Base-by-base conservation (phyloP, 2,797 vertebrate species). In the Balearica regulorum region DNA sequence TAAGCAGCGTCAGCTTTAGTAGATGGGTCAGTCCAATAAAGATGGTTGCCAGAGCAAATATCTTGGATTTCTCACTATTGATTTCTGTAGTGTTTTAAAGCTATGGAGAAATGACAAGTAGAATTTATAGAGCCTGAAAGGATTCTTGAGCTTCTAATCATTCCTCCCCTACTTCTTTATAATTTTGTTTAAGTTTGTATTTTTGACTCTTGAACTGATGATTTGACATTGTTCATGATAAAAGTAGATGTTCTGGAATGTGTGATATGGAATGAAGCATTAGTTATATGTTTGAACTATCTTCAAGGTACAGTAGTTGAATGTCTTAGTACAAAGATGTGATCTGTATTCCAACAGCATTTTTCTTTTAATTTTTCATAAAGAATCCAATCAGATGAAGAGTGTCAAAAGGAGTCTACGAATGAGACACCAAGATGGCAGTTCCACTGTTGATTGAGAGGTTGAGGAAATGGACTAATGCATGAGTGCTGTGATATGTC, bases 361-460 rank as follows among this genome's bases (percentile, higher is more conserved):
- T 98, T 98, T 98, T 98, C 98, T 98, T 98, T 98, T 98, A 98
- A 98, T 98, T 98, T 99, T 99, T 98, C 98, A 99, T 99, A 98
- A 99, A 99, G 99, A 99, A 98, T 96, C 98, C 98, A 98, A 97
- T 98, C 98, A 98, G 98, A 98, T 98, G 98, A 98, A 98, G 98
- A 98, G 98, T 97, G 87, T 97, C 97, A 98, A 98, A 98, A 98
- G 99, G 98, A 99, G 97, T 98, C 98, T 97, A 95, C 99, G 98
- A 98, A 97, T 99, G 98, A 98, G 98, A 98, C 98, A 98, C 95
- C 99, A 99, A 99, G 99, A 99, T 99, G 98, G 98, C 98, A 98
- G 96, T 98, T 96, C 97, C 95, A 97, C 96, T 98, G 86, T 97
- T 98, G 98, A 97, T 95, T 97, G 94, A 95, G 93, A 97, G 97